phyloP scores from a whole-genome alignment of 2,888 invertebrate species.

The Fragum sueziense region DNA sequence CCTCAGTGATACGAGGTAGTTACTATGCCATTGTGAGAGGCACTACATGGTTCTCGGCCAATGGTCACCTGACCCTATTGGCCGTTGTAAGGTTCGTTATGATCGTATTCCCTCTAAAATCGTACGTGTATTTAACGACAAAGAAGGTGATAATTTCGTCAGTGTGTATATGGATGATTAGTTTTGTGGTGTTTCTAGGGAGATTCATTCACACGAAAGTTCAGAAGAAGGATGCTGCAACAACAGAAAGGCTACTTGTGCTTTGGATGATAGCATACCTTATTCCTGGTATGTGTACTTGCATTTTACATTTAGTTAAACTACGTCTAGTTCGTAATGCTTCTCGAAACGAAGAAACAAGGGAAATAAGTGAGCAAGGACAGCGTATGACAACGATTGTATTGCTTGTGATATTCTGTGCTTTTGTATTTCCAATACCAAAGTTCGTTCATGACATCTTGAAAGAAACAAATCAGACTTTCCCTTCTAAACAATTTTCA shows the following conservation, averaged over 20 bases:
- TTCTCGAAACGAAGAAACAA: background rate
- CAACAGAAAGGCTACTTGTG: background rate
- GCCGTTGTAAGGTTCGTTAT: constrained; percentile 13
- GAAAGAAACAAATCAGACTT: background rate
- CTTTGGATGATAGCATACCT: constrained; percentile 9
- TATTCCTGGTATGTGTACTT: constrained; percentile 2
- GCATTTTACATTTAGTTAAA: constrained; percentile 13
- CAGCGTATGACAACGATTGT: constrained; percentile 19
- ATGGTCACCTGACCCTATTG: constrained; percentile 16
- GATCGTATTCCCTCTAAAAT: constrained; percentile 17
- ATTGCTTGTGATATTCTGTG: constrained; percentile 8
- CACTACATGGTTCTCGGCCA: constrained; percentile 18
- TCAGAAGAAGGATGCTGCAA: background rate
- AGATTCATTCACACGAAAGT: background rate
- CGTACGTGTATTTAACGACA: constrained; percentile 10
- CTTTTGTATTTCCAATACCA: constrained; percentile 16
- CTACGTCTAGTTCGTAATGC: constrained; percentile 1
- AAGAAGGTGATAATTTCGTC: constrained; percentile 11
- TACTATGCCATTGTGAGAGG: background rate
- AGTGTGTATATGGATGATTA: constrained; percentile 1
- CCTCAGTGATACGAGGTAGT: background rate
- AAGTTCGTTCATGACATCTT: constrained; percentile 6
- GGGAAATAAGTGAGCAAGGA: background rate
- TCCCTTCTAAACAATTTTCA: background rate
- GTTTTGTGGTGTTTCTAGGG: background rate